Evolutionary conservation across 1,140 invertebrate species (phyloP).

Genomic region (Drosophila neocordata): DNA sequence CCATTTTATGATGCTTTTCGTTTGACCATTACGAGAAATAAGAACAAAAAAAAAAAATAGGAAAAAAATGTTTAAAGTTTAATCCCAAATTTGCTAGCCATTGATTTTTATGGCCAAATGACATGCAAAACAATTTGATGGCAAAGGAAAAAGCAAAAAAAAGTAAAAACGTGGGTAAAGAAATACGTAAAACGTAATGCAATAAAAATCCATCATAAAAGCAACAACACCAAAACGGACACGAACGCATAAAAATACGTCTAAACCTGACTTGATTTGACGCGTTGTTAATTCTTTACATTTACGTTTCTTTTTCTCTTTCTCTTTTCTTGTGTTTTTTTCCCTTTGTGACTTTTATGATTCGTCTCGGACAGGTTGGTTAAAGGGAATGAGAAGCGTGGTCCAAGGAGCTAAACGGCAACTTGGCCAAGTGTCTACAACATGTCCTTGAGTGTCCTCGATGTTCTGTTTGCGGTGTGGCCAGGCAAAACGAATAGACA

Average conservation of each 20-base stretch:
- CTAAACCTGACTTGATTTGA: slow-evolving; percentile 67
- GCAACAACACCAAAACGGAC: not conserved
- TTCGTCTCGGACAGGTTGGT: slow-evolving; percentile 56
- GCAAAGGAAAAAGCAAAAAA: slow-evolving; percentile 13
- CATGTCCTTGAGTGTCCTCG: slow-evolving; percentile 59
- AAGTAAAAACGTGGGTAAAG: not conserved
- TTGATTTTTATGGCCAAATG: slow-evolving; percentile 62
- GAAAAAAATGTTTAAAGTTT: slow-evolving; percentile 21
- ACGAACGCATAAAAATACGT: slow-evolving; percentile 58
- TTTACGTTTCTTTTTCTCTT: not conserved
- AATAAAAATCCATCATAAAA: slow-evolving; percentile 78
- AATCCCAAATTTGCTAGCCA: slow-evolving; percentile 69
- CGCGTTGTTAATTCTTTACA: slow-evolving; percentile 69
- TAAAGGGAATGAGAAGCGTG: not conserved
- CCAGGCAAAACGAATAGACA: slow-evolving; percentile 24
- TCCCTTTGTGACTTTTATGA: slow-evolving; percentile 50
- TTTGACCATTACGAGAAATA: not conserved
- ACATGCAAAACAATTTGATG: slow-evolving; percentile 71
- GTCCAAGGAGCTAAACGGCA: slow-evolving; percentile 6
- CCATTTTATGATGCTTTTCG: not conserved
- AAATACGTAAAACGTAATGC: slow-evolving; percentile 56
- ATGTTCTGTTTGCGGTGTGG: slow-evolving; percentile 47
- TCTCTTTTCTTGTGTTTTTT: slow-evolving; percentile 3
- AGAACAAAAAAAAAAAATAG: not conserved
- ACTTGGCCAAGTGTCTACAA: slow-evolving; percentile 33